Evolutionary conservation across 2,888 invertebrate species (phyloP), one percentile per base, ranked within the genome.

Genomic region (Ellobium chinense): DNA sequence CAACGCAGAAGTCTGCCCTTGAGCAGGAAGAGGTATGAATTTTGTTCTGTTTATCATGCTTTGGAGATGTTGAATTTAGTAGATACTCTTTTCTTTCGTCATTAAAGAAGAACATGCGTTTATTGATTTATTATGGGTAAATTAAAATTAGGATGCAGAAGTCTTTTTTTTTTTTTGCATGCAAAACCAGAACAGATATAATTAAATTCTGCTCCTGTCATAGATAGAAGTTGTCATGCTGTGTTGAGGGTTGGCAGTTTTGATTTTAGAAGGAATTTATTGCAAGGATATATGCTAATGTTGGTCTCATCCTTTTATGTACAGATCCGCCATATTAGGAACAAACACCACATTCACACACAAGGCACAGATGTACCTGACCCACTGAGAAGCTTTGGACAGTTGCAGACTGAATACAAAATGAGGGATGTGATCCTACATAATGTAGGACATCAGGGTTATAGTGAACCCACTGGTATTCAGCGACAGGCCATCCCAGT

Each of bases 401-500:
- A 92, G 74, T 93, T 98, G 12, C 88, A 93, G 3, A 87, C 91
- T 0, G 89, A 93, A 12, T 95, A 95, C 89, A 93, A 94, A 46
- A 93, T 97, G 5, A 93, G 94, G 0, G 91, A 93, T 5, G 94
- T 94, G 27, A 91, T 98, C 1, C 93, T 97, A 14, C 93, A 95
- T 37, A 97, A 97, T 85, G 93, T 98, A 7, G 93, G 91, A 34
- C 94, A 81, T 18, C 83, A 87, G 5, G 91, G 91, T 5, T 92
- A 91, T 79, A 84, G 77, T 4, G 75, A 66, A 37, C 93, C 92
- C 0, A 93, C 93, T 18, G 89, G 92, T 3, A 90, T 93, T 74
- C 92, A 93, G 93, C 96, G 98, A 94, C 99, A 99, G 93, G 96
- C 97, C 0, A 95, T 98, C 85, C 97, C 99, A 1, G 95, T 97